Evolutionary conservation across 2,797 vertebrate genomes (phyloP), one percentile per base, ranked within the genome.

Genomic region (Myoxocephalus aenaeus): DNA sequence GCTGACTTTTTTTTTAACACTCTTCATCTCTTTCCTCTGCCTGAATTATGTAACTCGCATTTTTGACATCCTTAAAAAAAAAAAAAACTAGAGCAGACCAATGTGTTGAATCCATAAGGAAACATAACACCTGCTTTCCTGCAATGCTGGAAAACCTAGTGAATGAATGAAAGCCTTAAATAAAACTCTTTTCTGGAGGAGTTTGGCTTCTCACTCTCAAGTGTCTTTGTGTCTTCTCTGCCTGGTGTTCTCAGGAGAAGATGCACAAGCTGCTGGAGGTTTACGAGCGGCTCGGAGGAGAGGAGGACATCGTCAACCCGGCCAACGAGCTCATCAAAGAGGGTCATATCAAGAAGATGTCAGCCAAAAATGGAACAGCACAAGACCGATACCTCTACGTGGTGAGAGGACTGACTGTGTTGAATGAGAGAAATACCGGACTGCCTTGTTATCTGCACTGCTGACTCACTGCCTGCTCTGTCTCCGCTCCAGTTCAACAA

Each of bases 271-370:
- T 99, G 70, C 90, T 99, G 92, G 97, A 99, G 90, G 98, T 99
- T 29, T 97, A 99, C 0, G 98, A 99, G 86, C 89, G 96, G 27
- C 95, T 99, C 0, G 98, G 97, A 9, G 98, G 98, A 2, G 98
- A 99, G 81, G 98, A 99, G 70, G 97, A 99, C 87, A 99, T 99
- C 1, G 98, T 99, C 25, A 99, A 99, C 87, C 98, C 98, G 0
- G 97, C 98, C 81, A 99, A 99, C 4, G 98, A 99, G 85, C 95
- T 99, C 79, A 98, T 99, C 88, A 99, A 99, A 91, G 98, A 99
- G 88, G 98, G 98, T 17, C 96, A 96, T 48, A 98, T 99, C 86
- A 97, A 97, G 93, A 99, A 99, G 83, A 96, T 99, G 86, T 99
- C 98, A 0, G 98, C 98, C 77, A 99, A 99, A 93, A 99, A 98